Evolutionary conservation across 2,888 invertebrate species (phyloP).

Genomic region (Athripsodes cinereus): DNA sequence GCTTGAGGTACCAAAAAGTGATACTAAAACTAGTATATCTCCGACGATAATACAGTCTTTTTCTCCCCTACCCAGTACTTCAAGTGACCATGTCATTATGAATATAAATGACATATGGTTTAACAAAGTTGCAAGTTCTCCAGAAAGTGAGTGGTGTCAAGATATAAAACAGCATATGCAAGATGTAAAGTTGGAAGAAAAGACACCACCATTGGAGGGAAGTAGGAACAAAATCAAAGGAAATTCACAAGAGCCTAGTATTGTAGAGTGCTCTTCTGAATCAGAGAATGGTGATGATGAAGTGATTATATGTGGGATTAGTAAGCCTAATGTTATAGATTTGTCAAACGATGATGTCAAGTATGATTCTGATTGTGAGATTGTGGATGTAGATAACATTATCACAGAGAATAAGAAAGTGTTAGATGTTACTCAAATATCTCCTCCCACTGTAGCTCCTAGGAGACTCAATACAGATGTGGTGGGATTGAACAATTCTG

Average conservation of each 20-base stretch:
- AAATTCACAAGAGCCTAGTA: neutral
- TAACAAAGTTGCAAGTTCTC: conserved; percentile 6
- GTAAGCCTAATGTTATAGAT: conserved; percentile 4
- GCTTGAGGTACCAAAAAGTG: neutral
- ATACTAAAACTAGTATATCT: neutral
- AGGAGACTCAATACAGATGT: too few species aligned
- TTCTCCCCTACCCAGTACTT: conserved; percentile 22
- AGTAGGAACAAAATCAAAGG: neutral
- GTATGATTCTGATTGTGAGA: conserved; percentile 14
- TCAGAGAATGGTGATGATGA: conserved; percentile 5
- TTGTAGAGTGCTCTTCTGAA: conserved; percentile 15
- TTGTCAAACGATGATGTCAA: conserved; percentile 5
- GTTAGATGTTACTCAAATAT: neutral
- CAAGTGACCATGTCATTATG: conserved; percentile 16
- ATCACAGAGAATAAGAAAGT: conserved; percentile 9
- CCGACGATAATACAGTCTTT: neutral
- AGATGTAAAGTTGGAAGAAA: neutral
- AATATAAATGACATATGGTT: conserved; percentile 18
- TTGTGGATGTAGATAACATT: conserved; percentile 8
- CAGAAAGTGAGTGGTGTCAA: neutral
- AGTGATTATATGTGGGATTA: neutral
- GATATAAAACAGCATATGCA: neutral
- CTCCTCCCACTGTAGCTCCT: neutral
- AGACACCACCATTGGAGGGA: neutral
- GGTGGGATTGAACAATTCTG: neutral